Conservation (phyloP, 2,113 vertebrate species). For the Meleagris gallopavo region DNA sequence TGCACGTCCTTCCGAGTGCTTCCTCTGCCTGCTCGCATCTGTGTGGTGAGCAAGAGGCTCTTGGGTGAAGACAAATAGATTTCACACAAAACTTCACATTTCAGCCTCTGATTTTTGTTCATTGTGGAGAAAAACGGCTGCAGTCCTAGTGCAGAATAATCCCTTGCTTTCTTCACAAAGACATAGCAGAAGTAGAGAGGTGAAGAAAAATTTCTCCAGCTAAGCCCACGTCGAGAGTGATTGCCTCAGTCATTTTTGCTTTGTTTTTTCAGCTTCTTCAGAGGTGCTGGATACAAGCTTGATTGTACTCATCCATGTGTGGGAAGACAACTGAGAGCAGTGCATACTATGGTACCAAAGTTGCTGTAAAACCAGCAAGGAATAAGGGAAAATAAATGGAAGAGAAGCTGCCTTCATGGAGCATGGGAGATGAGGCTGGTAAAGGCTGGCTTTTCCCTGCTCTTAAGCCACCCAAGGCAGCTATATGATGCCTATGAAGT, state of each 20-base stretch:
- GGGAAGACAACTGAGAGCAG: not conserved
- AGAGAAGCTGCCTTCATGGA: not conserved
- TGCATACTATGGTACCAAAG: no score
- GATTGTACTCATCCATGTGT: not conserved
- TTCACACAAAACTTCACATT: not conserved
- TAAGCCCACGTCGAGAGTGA: not conserved
- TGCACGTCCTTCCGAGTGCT: fast-evolving
- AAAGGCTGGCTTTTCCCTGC: not conserved
- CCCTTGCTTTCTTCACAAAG: not conserved
- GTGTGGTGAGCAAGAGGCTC: not conserved
- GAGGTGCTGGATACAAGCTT: not conserved
- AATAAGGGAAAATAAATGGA: not conserved
- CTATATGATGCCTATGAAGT: not conserved
- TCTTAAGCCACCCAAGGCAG: not conserved
- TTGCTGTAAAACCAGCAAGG: fast-evolving
- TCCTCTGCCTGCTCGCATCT: fast-evolving
- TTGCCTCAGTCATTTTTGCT: not conserved
- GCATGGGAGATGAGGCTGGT: not conserved
- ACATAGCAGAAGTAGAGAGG: not conserved
- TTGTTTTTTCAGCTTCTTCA: not conserved
- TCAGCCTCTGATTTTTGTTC: not conserved
- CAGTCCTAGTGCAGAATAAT: not conserved
- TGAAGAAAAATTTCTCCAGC: not conserved
- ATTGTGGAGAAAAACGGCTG: not conserved
- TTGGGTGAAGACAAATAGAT: not conserved